Evolutionary conservation across 2,888 invertebrate genomes (phyloP), one percentile per base, ranked within the genome.

Genomic region (Microdon myrmicae): DNA sequence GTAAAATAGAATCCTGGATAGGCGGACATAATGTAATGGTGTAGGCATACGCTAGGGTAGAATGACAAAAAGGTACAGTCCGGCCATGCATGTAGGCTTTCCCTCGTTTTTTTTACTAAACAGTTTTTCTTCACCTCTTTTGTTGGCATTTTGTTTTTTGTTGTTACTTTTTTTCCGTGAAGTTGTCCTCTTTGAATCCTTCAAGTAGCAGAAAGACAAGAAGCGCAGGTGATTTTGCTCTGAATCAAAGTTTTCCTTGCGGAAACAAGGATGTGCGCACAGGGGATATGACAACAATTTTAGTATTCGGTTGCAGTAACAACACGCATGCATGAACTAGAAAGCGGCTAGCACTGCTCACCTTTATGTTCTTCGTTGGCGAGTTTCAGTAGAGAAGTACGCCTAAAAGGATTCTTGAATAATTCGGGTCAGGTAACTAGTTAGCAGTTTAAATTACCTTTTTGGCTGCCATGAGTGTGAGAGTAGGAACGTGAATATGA

Each of bases 351-450:
- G 23, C 13, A 6, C 8, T 43, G 16, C n/a, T 9, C 22, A 45
- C 17, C 23, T 16, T 25, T 25, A 13, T 9, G 5, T 35, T 41
- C 35, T 59, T 13, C 26, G 23, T 35, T 51, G 16, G 7, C 38
- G 20, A 51, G 32, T 28, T 4, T 25, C 16, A 8, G 38, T 17
- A 9, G 13, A 22, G 14, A n/a, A 16, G 34, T 8, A 12, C n/a
- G 37, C 14, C 25, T 22, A 9, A 8, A 25, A n/a, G 19, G 31
- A 26, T 6, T 23, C 25, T 4, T 23, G 38, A 44, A 9, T 25
- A 37, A 64, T 56, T 64, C 58, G 41, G 56, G 58, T 56, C 64
- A 64, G 45, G 64, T 58, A 64, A 19, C 51, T 48, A 64, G 64
- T 64, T 64, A 58, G 47, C 47, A 45, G 64, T 64, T 58, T 47